phyloP scores from a whole-genome alignment of 1,140 invertebrate species.

The Drosophila leontia region DNA sequence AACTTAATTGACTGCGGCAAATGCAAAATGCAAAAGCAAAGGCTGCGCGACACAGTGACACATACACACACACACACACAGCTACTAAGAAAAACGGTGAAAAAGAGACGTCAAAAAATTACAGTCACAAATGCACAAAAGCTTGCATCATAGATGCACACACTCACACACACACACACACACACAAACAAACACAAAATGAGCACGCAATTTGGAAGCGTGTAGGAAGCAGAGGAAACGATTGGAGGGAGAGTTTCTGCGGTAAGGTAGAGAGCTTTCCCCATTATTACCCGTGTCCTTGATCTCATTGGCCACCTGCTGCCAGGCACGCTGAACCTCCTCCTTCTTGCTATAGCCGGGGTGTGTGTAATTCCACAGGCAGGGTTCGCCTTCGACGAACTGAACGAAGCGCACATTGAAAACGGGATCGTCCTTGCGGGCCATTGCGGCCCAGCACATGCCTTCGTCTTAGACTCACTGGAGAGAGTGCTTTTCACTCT shows the following conservation, averaged over 20 bases:
- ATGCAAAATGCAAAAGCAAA: constrained; percentile 50
- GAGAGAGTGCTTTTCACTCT: background rate
- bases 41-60: constrained; percentile 76
- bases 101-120: constrained; percentile 7
- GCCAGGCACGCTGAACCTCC: constrained; percentile 80
- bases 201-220: constrained; percentile 73
- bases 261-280: constrained; percentile 21
- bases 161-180: constrained; percentile 19
- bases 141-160: constrained; percentile 62
- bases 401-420: constrained; percentile 83
- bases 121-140: constrained; percentile 44
- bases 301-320: constrained; percentile 81
- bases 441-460: constrained; percentile 70
- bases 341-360: constrained; percentile 83
- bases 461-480: too few relatives aligned
- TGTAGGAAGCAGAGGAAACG: constrained; percentile 28
- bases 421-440: constrained; percentile 83
- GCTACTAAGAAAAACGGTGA: constrained; percentile 14
- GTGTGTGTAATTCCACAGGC: constrained; percentile 78
- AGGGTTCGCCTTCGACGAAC: constrained; percentile 73
- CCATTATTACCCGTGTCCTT: constrained; percentile 73
- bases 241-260: constrained; percentile 15
- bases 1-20: constrained; percentile 36
- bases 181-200: constrained; percentile 33
- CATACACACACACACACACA: constrained; percentile 30